Evolutionary conservation across 92 coral and sea anemone genomes (phyloP).

Genomic region (Porites divaricata): DNA sequence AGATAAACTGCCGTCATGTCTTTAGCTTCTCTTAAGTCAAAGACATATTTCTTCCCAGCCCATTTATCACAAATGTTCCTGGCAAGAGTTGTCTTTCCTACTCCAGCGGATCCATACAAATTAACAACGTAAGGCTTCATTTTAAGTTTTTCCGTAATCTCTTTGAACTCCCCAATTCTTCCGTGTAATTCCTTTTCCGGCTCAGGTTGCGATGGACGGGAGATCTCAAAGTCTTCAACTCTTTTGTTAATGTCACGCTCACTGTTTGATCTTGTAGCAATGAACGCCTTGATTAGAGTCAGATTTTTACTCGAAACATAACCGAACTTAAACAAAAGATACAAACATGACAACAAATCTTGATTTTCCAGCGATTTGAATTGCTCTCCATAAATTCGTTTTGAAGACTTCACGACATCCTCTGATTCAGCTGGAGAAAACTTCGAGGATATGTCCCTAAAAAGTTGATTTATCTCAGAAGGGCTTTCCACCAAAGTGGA

Average conservation of each 20-base stretch:
- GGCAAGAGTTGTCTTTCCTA: constrained; percentile 82
- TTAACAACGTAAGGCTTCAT: constrained; percentile 38
- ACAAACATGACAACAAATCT: constrained; percentile 6
- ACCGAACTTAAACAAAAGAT: constrained; percentile 3
- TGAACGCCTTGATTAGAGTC: not conserved
- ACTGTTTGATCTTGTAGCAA: constrained; percentile 47
- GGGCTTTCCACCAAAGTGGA: constrained; percentile 26
- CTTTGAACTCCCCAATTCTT: constrained; percentile 49
- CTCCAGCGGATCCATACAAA: constrained; percentile 75
- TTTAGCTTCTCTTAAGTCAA: constrained; percentile 55
- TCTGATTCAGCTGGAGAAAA: constrained; percentile 21
- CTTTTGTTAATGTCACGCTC: constrained; percentile 24
- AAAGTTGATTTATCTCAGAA: not conserved
- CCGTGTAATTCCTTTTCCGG: constrained; percentile 44
- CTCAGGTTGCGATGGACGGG: constrained; percentile 20
- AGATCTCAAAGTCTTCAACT: constrained; percentile 12
- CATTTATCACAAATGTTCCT: constrained; percentile 27
- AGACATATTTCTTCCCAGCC: not conserved
- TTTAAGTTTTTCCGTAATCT: constrained; percentile 29
- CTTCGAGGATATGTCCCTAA: not conserved
- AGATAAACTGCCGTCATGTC: constrained; percentile 34
- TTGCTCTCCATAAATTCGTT: constrained; percentile 2
- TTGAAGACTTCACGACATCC: not conserved
- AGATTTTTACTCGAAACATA: constrained; percentile 12
- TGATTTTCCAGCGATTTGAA: not conserved